Evolutionary conservation across 2,888 invertebrate genomes (phyloP), one percentile per base, ranked within the genome.

Genomic region (Calameuta idolon): DNA sequence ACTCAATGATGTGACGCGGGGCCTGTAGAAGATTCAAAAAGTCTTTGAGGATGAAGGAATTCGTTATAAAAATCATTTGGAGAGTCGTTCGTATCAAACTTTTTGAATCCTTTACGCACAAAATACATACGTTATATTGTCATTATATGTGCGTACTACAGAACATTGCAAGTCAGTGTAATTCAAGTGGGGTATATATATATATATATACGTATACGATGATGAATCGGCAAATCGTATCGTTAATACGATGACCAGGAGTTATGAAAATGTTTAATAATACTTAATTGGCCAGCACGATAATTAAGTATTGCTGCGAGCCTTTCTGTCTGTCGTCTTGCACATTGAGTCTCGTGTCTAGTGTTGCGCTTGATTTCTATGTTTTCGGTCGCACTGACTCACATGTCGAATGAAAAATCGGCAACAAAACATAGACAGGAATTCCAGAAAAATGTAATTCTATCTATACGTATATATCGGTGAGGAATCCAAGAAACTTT

Each of bases 281-380:
- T 31, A 33, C n/a, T 30, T 11, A 71, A 71, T 71, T 71, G 11
- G 71, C 71, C 33, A 23, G 55, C 23, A 55, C 55, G 15, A 9
- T 55, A 55, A 76, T 76, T 69, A 78, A 79, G 73, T 78, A 76
- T 79, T 82, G 81, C 82, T 83, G 79, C 85, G 82, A 86, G 83
- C 84, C 80, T 83, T 86, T 77, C 85, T 85, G 88, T 84, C 83
- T 89, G 90, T 91, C 90, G 87, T 88, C 90, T 89, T 87, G 89
- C 89, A 89, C 90, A 89, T 88, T 85, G 87, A 88, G 87, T 90
- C 89, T 90, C 79, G 76, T 79, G 91, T 90, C 89, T 88, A 86
- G 88, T 90, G 87, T 89, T 89, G 89, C 55, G 55, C 88, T 89
- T 87, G 90, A 87, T 86, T 85, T 87, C 83, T 85, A 77, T 79